Percentiles rank a stretch among this genome's conserved stretches.
These are phyloP conservation scores for Struthio camelus DNA, from an alignment of 2,113 vertebrate species.

Conservation along the genomic window DNA sequence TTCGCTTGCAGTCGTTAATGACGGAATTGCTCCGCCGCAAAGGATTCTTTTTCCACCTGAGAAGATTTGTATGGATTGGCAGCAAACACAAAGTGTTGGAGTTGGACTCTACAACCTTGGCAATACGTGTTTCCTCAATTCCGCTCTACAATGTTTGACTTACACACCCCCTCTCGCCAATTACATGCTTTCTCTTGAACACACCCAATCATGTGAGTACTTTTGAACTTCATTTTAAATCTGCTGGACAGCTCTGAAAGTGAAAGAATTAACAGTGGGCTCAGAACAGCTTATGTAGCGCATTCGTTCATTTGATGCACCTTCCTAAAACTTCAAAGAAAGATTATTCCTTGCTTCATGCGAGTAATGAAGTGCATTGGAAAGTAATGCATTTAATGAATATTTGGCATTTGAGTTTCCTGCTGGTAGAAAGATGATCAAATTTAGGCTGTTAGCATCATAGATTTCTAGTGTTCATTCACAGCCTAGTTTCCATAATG, in stretches of 20 bases:
- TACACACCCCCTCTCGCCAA: constrained; percentile 95
- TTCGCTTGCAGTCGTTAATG: constrained; percentile 76
- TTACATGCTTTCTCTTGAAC: constrained; percentile 94
- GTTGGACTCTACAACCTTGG: constrained; percentile 96
- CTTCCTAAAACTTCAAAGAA: neutral
- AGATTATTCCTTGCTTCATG: neutral
- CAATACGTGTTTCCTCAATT: constrained; percentile 96
- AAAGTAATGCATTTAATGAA: constrained; percentile 14
- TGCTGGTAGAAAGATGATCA: constrained; percentile 20
- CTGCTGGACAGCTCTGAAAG: neutral
- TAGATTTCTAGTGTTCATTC: neutral
- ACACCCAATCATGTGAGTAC: constrained; percentile 91
- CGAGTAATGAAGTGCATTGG: neutral
- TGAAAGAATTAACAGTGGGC: neutral
- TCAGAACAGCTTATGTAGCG: neutral
- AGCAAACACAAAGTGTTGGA: constrained; percentile 88
- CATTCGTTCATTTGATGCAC: neutral
- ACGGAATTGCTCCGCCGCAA: constrained; percentile 90
- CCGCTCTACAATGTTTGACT: constrained; percentile 93
- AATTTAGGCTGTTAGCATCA: neutral
- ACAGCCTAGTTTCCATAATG: neutral
- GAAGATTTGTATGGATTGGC: constrained; percentile 92
- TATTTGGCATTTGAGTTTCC: constrained; percentile 17
- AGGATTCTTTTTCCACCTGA: constrained; percentile 93
- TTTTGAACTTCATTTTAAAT: neutral